phyloP scores from a whole-genome alignment of 2,888 invertebrate species.

The Hemithea aestivaria region DNA sequence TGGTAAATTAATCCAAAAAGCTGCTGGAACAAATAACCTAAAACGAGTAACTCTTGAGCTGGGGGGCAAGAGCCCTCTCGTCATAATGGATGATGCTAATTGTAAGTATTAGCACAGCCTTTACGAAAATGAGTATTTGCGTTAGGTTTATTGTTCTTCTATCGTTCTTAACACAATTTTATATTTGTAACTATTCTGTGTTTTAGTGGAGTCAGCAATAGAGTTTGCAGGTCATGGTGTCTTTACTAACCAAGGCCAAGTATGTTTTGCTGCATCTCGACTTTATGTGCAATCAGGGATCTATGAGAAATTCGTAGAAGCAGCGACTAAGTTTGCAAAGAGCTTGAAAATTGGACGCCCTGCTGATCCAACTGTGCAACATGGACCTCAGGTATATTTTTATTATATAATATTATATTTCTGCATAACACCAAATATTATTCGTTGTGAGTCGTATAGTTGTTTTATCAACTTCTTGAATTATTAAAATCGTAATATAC shows the following conservation, averaged over 20 bases:
- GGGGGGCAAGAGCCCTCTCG: slow-evolving; percentile 92
- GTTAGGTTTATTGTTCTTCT: background rate
- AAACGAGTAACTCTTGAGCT: slow-evolving; percentile 90
- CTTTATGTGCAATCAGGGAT: slow-evolving; percentile 71
- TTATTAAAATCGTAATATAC: no score
- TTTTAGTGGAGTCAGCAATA: slow-evolving; percentile 45
- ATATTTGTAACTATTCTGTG: slow-evolving; percentile 1
- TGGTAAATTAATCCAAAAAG: slow-evolving; percentile 80
- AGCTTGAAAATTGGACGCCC: slow-evolving; percentile 82
- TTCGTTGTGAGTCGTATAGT: no score
- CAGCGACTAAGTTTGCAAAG: slow-evolving; percentile 82
- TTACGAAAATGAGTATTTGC: no score
- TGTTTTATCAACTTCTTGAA: no score
- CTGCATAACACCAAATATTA: no score
- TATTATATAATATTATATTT: no score
- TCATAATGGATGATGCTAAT: slow-evolving; percentile 88
- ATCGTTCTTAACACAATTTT: background rate
- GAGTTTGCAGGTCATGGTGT: slow-evolving; percentile 42
- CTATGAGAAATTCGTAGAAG: slow-evolving; percentile 89
- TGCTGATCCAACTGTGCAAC: slow-evolving; percentile 32
- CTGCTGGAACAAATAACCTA: slow-evolving; percentile 86
- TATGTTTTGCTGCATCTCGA: slow-evolving; percentile 53
- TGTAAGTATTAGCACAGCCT: no score
- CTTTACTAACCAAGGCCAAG: slow-evolving; percentile 51
- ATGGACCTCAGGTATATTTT: slow-evolving; percentile 43